Base-by-base conservation (phyloP, 2,888 invertebrate species). In the Theodoxus fluviatilis region DNA sequence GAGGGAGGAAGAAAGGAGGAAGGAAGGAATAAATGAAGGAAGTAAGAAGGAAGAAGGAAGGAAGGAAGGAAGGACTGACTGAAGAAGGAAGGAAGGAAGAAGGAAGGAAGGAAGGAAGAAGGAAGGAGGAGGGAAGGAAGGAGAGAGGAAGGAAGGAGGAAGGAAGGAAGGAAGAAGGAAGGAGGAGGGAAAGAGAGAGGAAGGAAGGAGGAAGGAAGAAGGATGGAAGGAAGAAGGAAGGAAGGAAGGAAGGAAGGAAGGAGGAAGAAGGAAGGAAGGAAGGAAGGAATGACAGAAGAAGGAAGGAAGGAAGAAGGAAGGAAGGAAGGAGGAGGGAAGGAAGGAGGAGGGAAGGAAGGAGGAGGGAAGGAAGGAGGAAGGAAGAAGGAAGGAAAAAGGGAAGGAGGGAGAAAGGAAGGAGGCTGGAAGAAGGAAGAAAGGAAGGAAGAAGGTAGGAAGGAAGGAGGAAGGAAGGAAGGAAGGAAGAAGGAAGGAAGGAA, bases 171-270 rank as follows among this genome's bases (percentile, higher is more conserved):
- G 55, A 55, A 22, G 55, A 55, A 55, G 55, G 22, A 22, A 25
- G 22, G 22, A n/a, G 22, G 35, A 55, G 37, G 22, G 25, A 38
- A 22, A 37, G 64, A 47, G 31, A 38, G 66, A 47, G n/a, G n/a
- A n/a, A n/a, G n/a, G n/a, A n/a, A n/a, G n/a, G n/a, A n/a, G n/a
- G n/a, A 55, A 49, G 47, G 18, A 25, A 31, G 28, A 7, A 47
- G 47, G 47, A 7, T 28, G 40, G 49, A 31, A 66, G 66, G 47
- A 31, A 33, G 47, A 47, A 33, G 38, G 40, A 40, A 64, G 40
- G n/a, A n/a, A 12, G 22, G 25, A 28, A 28, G 7, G 38, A 64
- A 22, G 22, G 40, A 35, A 40, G 38, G 33, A 40, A 28, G n/a
- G 40, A 64, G n/a, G 25, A 61, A 9, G 15, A 15, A 12, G 43